These are phyloP conservation scores for Phoenicopterus ruber DNA, from an alignment of 2,113 vertebrate genomes.

Conservation along the genomic window DNA sequence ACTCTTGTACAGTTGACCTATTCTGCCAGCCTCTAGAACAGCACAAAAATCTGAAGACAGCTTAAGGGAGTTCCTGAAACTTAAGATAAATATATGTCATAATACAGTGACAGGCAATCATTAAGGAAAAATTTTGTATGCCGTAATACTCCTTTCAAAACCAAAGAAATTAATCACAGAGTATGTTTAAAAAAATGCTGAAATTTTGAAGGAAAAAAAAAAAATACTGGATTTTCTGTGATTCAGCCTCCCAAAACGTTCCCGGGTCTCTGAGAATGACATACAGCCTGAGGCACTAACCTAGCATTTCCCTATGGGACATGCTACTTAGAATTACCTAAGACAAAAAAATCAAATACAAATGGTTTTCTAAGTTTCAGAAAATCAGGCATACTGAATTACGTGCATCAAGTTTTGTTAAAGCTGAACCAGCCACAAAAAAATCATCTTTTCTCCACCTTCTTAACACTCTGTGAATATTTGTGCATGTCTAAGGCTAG, in stretches of 20 bases:
- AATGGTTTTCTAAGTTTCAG: not conserved
- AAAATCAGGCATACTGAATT: not conserved
- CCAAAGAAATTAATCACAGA: not conserved
- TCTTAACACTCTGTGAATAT: not conserved
- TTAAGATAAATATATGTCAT: not conserved
- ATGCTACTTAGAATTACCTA: not conserved
- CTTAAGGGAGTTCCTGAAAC: not conserved
- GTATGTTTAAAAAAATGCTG: not conserved
- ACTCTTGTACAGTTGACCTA: not conserved
- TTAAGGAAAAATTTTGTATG: not conserved
- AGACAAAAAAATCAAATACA: not conserved
- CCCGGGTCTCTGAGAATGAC: not conserved
- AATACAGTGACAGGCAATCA: not conserved
- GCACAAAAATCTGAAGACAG: not conserved
- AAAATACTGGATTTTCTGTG: not conserved
- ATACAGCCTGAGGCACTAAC: not conserved
- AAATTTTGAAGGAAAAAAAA: not conserved
- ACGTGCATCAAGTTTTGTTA: not conserved
- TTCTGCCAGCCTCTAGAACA: not conserved
- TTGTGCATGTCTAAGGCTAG: not conserved
- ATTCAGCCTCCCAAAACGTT: not conserved
- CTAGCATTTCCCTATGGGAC: not conserved
- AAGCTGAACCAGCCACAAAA: not conserved
- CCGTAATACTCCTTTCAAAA: not conserved
- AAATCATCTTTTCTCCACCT: not conserved